Evolutionary conservation across 2,113 vertebrate genomes (phyloP).

Genomic region (Neodontobutis hainanensis): DNA sequence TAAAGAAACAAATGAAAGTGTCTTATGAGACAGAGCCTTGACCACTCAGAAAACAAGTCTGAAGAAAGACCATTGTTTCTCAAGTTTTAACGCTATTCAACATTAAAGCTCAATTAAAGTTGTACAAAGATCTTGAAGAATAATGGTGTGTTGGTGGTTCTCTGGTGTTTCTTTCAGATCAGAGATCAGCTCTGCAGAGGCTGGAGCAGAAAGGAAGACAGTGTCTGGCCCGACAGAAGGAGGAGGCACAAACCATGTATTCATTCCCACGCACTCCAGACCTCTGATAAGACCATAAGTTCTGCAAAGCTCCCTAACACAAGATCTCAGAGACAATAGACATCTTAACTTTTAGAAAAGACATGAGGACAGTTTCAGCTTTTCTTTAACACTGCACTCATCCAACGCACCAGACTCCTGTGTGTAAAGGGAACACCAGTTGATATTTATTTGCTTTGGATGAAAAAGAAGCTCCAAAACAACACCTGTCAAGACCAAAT

Average conservation of each 20-base stretch:
- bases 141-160: slow-evolving; percentile 15
- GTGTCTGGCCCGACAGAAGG: slow-evolving; percentile 62
- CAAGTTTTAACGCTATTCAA: background rate
- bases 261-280: slow-evolving; percentile 31
- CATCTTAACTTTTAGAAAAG: too few species aligned
- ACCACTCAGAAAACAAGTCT: background rate
- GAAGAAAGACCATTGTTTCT: background rate
- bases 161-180: background rate
- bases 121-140: slow-evolving; percentile 16
- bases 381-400: too few species aligned
- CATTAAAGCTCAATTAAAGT: too few species aligned
- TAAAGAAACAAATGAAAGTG: background rate
- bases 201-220: slow-evolving; percentile 3
- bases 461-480: too few species aligned
- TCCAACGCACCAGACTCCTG: too few species aligned
- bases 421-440: too few species aligned
- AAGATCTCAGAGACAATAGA: too few species aligned
- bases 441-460: too few species aligned
- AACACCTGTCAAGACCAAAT: too few species aligned
- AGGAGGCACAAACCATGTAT: slow-evolving; percentile 34
- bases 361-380: too few species aligned
- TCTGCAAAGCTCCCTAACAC: background rate
- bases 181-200: slow-evolving; percentile 45
- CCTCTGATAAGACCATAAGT: slow-evolving; percentile 12
- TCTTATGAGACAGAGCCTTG: slow-evolving; percentile 14